These are phyloP conservation scores for Hylomyscus alleni DNA, from an alignment of 2,797 vertebrate genomes.

Conservation along the genomic window DNA sequence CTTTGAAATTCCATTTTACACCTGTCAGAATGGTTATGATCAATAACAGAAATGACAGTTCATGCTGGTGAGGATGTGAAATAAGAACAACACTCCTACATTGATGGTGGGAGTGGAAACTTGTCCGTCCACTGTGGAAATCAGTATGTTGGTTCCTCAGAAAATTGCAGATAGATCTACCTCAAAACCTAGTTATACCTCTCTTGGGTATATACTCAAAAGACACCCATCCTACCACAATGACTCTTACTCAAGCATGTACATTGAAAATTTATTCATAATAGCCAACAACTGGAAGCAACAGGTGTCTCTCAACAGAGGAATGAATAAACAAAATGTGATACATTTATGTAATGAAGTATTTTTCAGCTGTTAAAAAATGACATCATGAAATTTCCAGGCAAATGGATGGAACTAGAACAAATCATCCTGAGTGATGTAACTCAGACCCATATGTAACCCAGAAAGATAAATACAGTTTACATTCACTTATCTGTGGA, in stretches of 20 bases:
- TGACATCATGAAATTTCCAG: background rate
- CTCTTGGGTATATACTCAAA: background rate
- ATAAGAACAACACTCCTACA: background rate
- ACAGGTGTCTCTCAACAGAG: background rate
- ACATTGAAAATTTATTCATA: background rate
- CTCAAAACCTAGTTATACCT: background rate
- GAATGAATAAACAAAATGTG: background rate
- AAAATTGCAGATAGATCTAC: background rate
- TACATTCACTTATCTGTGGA: background rate
- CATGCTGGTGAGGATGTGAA: background rate
- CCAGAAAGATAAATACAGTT: background rate
- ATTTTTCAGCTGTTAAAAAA: background rate
- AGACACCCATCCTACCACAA: background rate
- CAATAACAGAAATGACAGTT: too few species aligned
- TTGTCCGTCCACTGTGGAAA: background rate
- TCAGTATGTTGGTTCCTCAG: background rate
- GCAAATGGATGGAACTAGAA: background rate
- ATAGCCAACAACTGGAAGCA: background rate
- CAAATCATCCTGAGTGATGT: background rate
- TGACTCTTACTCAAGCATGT: background rate
- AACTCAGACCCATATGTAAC: background rate
- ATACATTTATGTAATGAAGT: background rate
- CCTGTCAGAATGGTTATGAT: background rate
- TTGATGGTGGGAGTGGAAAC: background rate
- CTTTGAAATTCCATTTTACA: background rate